Percentiles rank a stretch among this genome's conserved stretches.
These are phyloP conservation scores for Gnatocerus cornutus DNA, from an alignment of 2,888 invertebrate genomes.

Conservation along the genomic window DNA sequence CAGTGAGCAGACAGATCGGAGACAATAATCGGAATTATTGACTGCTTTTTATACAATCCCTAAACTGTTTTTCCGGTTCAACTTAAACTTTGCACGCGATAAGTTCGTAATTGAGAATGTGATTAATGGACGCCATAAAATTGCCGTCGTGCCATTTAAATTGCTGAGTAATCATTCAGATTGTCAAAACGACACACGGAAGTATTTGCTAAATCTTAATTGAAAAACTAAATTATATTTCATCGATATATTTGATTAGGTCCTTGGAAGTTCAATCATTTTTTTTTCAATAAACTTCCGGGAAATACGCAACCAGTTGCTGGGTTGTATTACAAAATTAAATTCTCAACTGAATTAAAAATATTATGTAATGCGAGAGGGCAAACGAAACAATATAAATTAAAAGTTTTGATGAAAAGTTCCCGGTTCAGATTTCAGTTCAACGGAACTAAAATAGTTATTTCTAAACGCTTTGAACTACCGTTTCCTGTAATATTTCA, in stretches of 20 bases:
- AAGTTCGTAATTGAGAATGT: constrained; percentile 45
- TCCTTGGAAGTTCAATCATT: constrained; percentile 18
- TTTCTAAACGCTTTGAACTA: too few species aligned
- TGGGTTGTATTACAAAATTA: constrained; percentile 24
- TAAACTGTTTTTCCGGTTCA: constrained; percentile 35
- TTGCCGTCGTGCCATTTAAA: constrained; percentile 42
- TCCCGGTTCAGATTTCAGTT: not conserved
- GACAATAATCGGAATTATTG: constrained; percentile 33
- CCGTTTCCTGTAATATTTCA: too few species aligned
- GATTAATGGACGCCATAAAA: constrained; percentile 44
- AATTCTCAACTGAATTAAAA: constrained; percentile 31
- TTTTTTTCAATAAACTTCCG: constrained; percentile 4
- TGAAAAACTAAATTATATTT: constrained; percentile 39
- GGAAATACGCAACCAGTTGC: constrained; percentile 1
- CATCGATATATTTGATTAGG: constrained; percentile 20
- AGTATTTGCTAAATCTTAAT: constrained; percentile 42
- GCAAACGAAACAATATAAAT: constrained; percentile 28
- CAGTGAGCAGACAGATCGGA: constrained; percentile 20
- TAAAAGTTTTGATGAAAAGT: constrained; percentile 16
- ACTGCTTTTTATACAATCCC: constrained; percentile 33
- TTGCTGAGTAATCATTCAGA: constrained; percentile 42
- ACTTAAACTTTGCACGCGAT: constrained; percentile 44
- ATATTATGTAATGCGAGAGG: constrained; percentile 17
- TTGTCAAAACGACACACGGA: constrained; percentile 40
- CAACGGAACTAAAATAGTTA: not conserved